Evolutionary conservation across 1,140 invertebrate genomes (phyloP), one percentile per base, ranked within the genome.

Genomic region (Zaprionus taronus): DNA sequence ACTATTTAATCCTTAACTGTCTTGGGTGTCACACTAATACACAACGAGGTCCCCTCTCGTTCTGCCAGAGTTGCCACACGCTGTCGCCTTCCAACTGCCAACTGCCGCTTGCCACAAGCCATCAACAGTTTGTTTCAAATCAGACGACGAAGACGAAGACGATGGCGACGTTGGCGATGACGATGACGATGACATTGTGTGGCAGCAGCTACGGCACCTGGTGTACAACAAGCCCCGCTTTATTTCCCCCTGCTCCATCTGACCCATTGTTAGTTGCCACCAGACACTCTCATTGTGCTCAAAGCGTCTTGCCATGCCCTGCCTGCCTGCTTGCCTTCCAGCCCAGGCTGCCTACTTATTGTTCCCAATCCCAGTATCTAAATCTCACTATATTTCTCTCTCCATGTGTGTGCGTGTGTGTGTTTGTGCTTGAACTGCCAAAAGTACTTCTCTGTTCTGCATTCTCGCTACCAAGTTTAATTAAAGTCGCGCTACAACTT

Each of bases 41-140:
- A 81, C 64, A 89, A 74, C 67, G 56, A 82, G 79, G 49, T 71
- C 51, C 31, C 38, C 41, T 7, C n/a, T 7, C n/a, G n/a, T 47
- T 36, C 41, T 60, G 73, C 49, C 36, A 34, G 15, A 26, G 41
- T 55, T 53, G 56, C 17, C 58, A 72, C 58, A 72, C 15, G 60
- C 38, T 62, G 20, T 24, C 41, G 60, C 44, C 28, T 56, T 7
- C 28, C 28, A 28, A 31, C 28, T 31, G 65, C 38, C n/a, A 9
- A 9, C 28, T 56, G 65, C 38, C n/a, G 72, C 70, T 70, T 87
- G 83, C 83, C 85, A 87, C 84, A 89, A 90, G 85, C 85, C 84
- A 90, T 89, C 84, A 89, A 89, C 84, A 89, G 84, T 89, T 90
- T 89, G 84, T 81, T 84, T 90, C 85, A 89, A 89, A 89, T 87